Evolutionary conservation across 2,797 vertebrate genomes (phyloP).

Genomic region (Anguilla megastoma): DNA sequence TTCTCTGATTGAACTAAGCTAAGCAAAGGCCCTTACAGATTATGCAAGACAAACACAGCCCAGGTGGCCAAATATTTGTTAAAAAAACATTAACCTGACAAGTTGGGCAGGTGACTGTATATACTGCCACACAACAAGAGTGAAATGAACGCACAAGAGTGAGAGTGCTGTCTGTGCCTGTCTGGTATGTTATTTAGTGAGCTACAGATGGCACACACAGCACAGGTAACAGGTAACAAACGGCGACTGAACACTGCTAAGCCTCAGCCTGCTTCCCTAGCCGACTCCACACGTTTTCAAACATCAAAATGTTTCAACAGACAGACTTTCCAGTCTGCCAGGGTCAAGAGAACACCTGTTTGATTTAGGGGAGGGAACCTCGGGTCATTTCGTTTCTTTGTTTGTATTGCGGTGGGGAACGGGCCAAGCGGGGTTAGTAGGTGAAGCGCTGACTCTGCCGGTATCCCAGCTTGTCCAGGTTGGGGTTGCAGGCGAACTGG

Average conservation of each 20-base stretch:
- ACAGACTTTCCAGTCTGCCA: not conserved
- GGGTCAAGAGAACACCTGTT: not conserved
- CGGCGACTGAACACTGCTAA: not conserved
- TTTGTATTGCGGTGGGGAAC: not conserved
- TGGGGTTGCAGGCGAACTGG: conserved; percentile 64
- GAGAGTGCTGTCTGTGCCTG: not conserved
- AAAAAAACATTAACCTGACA: not conserved
- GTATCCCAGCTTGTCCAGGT: conserved; percentile 62
- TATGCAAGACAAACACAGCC: not conserved
- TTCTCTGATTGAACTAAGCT: not conserved
- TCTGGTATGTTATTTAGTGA: not conserved
- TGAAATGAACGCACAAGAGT: not conserved
- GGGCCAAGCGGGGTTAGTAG: conserved; percentile 45
- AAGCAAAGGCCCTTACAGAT: not conserved
- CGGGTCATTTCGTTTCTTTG: not conserved
- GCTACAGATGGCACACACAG: not conserved
- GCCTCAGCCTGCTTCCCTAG: not conserved
- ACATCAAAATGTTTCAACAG: not conserved
- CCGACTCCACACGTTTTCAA: not conserved
- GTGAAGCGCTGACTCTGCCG: conserved; percentile 52
- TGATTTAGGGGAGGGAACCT: not conserved
- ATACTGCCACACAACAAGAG: not conserved
- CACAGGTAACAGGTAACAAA: not conserved
- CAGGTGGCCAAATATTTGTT: not conserved
- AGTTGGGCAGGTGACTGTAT: not conserved